Percentiles rank a stretch among this genome's conserved stretches.
Conservation (phyloP, 1,140 invertebrate genomes). For the Macrobrachium rosenbergii region DNA sequence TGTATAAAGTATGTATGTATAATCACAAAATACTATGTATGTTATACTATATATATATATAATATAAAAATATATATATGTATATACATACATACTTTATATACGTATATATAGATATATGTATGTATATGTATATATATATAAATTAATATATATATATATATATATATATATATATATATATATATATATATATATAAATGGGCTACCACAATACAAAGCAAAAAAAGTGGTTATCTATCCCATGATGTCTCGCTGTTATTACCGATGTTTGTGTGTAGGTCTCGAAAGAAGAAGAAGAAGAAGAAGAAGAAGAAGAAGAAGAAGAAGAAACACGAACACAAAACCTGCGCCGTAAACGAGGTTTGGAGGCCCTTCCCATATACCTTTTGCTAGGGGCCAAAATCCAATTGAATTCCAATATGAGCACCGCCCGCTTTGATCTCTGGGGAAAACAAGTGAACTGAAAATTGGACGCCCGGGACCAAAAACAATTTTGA, state of each 20-base stretch:
- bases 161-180: background rate
- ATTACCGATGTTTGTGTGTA: background rate
- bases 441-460: conserved; percentile 41
- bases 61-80: too few relatives aligned
- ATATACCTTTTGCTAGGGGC: conserved; percentile 2
- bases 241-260: too few relatives aligned
- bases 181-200: background rate
- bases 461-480: conserved; percentile 39
- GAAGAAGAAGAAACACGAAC: background rate
- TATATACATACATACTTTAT: too few relatives aligned
- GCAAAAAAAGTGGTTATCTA: too few relatives aligned
- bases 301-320: too few relatives aligned
- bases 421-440: conserved; percentile 31
- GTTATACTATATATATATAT: too few relatives aligned
- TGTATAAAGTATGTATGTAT: too few relatives aligned
- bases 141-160: background rate
- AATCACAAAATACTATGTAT: too few relatives aligned
- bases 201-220: too few relatives aligned
- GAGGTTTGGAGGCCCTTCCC: background rate
- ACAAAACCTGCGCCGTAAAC: background rate
- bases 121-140: background rate
- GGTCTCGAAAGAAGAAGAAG: too few relatives aligned
- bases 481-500: conserved; percentile 20
- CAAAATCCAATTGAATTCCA: conserved; percentile 44
- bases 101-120: background rate